phyloP scores from a whole-genome alignment of 2,797 vertebrate species.

The Stomatorhinus walkeri region DNA sequence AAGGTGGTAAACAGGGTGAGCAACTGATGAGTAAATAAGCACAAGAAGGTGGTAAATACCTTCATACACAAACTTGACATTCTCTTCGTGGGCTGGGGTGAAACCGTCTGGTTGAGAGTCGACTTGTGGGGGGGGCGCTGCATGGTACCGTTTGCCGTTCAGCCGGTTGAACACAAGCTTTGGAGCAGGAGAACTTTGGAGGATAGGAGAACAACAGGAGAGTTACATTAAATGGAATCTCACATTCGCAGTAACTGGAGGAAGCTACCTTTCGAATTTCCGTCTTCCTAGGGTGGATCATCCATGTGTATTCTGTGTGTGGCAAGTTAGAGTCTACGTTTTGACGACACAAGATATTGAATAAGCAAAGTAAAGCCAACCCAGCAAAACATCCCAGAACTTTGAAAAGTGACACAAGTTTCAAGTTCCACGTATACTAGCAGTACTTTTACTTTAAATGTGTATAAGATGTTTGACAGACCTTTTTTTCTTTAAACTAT shows the following conservation, averaged over 20 bases:
- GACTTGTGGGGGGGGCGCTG: constrained; percentile 53
- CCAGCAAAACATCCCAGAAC: background rate
- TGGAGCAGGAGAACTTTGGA: constrained; percentile 58
- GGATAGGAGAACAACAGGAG: background rate
- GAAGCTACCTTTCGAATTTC: background rate
- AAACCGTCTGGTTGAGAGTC: constrained; percentile 67
- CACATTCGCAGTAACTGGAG: background rate
- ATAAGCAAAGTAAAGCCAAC: background rate
- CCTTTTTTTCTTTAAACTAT: background rate
- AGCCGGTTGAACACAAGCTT: constrained; percentile 88
- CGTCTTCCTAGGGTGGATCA: background rate
- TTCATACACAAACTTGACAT: constrained; percentile 86
- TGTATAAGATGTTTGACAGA: background rate
- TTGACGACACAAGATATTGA: background rate
- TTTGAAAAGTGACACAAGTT: background rate
- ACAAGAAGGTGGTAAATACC: constrained; percentile 43
- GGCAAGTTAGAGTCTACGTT: background rate
- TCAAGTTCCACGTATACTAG: background rate
- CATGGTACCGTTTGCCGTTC: constrained; percentile 76
- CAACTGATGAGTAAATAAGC: background rate
- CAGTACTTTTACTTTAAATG: background rate
- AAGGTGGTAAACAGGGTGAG: no score
- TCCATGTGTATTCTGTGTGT: background rate
- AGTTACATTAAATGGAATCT: background rate
- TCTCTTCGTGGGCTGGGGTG: constrained; percentile 86